phyloP scores from a whole-genome alignment of 2,113 vertebrate species.

The Nymphicus hollandicus region DNA sequence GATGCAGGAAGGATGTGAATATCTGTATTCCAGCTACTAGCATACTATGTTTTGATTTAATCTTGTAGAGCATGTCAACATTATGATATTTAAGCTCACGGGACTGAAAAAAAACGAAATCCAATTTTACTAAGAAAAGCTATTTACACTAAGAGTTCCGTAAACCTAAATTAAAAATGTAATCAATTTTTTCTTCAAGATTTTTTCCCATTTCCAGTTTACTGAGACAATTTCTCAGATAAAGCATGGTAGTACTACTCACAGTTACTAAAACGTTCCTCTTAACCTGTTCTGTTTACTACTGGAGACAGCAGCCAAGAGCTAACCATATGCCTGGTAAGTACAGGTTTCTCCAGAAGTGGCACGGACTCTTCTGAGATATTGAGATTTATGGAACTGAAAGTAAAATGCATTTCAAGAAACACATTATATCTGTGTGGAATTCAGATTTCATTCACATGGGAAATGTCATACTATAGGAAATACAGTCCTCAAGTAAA shows the following conservation, averaged over 20 bases:
- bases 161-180: not conserved
- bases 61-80: not conserved
- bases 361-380: not conserved
- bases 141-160: not conserved
- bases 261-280: not conserved
- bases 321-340: not conserved
- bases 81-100: not conserved
- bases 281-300: not conserved
- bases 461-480: constrained; percentile 44
- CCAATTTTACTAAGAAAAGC: not conserved
- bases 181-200: not conserved
- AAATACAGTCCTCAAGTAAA: constrained; percentile 34
- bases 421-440: not conserved
- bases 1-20: not conserved
- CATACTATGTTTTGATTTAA: not conserved
- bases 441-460: constrained; percentile 47
- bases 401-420: constrained; percentile 23
- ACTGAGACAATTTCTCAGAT: not conserved
- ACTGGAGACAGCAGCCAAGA: not conserved
- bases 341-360: not conserved
- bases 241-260: not conserved
- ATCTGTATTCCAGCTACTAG: not conserved
- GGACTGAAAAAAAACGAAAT: not conserved
- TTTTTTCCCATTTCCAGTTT: not conserved
- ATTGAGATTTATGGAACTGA: not conserved